These are phyloP conservation scores for Perithous albicinctus DNA, from an alignment of 2,888 invertebrate genomes.

Conservation along the genomic window DNA sequence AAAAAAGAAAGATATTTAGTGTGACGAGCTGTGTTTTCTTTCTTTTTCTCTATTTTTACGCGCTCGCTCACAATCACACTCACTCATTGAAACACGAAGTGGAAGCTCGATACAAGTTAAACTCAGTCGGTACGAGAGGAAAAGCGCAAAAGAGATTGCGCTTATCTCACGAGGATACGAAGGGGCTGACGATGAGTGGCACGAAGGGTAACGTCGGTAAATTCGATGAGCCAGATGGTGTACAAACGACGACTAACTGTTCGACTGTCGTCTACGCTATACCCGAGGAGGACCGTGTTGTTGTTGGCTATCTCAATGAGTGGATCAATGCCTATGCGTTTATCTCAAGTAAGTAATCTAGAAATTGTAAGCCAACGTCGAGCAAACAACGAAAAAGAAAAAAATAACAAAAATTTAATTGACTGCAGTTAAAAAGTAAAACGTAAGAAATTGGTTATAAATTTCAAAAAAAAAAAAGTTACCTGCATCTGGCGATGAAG, in stretches of 20 bases:
- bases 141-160: constrained; percentile 75
- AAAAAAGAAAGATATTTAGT: constrained; percentile 5
- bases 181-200: constrained; percentile 76
- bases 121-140: constrained; percentile 76
- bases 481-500: background rate
- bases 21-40: constrained; percentile 46
- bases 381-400: background rate
- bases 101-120: constrained; percentile 79
- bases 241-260: constrained; percentile 83
- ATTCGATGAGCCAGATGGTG: constrained; percentile 72
- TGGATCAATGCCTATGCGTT: constrained; percentile 90
- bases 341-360: constrained; percentile 88
- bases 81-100: constrained; percentile 69
- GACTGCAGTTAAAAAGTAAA: background rate
- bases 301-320: constrained; percentile 89
- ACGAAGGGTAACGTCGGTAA: constrained; percentile 70
- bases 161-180: constrained; percentile 75
- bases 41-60: constrained; percentile 49
- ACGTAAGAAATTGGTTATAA: background rate
- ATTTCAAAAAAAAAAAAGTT: background rate
- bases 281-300: constrained; percentile 84
- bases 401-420: background rate
- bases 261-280: constrained; percentile 85
- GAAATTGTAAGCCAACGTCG: constrained; percentile 20
- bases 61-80: constrained; percentile 26